A percentile compares a stretch with the other conserved stretches of the same genome.
Conservation (phyloP, 2,888 invertebrate species). For the Argynnis bischoffii region DNA sequence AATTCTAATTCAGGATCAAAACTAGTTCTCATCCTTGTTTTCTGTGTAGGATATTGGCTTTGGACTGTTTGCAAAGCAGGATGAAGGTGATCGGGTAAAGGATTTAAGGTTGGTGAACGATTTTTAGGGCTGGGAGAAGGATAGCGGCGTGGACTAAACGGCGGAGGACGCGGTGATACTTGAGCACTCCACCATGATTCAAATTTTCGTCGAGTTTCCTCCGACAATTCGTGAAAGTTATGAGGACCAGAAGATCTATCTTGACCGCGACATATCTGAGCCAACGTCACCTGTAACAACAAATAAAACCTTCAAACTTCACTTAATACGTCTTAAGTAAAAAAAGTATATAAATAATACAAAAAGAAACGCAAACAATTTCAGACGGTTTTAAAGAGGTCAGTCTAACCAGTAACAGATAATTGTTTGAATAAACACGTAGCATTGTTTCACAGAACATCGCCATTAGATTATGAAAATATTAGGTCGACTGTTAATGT, state of each 20-base stretch:
- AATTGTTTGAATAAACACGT: slow-evolving; percentile 74
- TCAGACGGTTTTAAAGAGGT: slow-evolving; percentile 79
- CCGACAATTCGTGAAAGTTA: slow-evolving; percentile 87
- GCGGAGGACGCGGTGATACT: slow-evolving; percentile 83
- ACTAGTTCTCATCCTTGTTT: slow-evolving; percentile 97
- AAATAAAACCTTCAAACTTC: slow-evolving; percentile 42
- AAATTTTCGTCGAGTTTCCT: slow-evolving; percentile 93
- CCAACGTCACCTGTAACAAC: slow-evolving; percentile 87
- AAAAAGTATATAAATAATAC: slow-evolving; percentile 54
- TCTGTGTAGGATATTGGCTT: slow-evolving; percentile 90
- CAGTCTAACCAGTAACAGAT: slow-evolving; percentile 79
- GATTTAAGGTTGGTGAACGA: slow-evolving; percentile 71
- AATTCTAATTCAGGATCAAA: slow-evolving; percentile 98
- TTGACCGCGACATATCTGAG: slow-evolving; percentile 91
- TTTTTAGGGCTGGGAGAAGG: slow-evolving; percentile 79
- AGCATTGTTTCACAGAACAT: slow-evolving; percentile 81
- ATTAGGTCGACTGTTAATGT: slow-evolving; percentile 80
- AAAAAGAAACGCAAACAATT: slow-evolving; percentile 69
- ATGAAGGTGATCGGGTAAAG: slow-evolving; percentile 83
- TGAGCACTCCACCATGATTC: slow-evolving; percentile 95
- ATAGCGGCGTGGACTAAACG: slow-evolving; percentile 77
- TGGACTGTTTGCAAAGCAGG: slow-evolving; percentile 90
- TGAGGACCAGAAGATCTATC: slow-evolving; percentile 85
- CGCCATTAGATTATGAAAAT: slow-evolving; percentile 83
- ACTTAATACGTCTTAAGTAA: slow-evolving; percentile 36